A percentile compares a stretch with the other conserved stretches of the same genome.
Evolutionary conservation across 2,113 vertebrate species (phyloP).

Genomic region (Tetraodon nigroviridis): DNA sequence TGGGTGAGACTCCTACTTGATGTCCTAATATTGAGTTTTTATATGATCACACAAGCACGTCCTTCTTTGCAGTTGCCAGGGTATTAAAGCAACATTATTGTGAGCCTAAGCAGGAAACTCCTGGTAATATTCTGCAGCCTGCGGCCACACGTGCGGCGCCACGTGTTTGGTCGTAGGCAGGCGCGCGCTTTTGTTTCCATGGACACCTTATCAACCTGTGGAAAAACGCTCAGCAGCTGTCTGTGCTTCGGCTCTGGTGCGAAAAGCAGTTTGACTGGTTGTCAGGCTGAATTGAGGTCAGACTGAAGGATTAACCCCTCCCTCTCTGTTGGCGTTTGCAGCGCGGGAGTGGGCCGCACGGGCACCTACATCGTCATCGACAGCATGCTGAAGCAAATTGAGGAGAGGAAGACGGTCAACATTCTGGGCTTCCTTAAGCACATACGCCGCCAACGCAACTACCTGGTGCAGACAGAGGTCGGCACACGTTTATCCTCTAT

Average conservation of each 20-base stretch:
- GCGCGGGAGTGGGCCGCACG: slow-evolving; percentile 91
- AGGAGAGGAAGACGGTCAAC: slow-evolving; percentile 90
- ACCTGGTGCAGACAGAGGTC: slow-evolving; percentile 98
- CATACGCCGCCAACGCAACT: slow-evolving; percentile 94
- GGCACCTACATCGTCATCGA: slow-evolving; percentile 95
- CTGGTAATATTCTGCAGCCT: slow-evolving; percentile 31
- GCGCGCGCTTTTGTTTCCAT: no score
- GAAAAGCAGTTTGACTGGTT: no score
- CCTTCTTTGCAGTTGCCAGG: background rate
- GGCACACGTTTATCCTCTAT: background rate
- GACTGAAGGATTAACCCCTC: no score
- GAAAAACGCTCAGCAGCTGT: no score
- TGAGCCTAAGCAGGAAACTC: slow-evolving; percentile 7
- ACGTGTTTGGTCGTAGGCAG: no score
- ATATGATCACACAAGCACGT: no score
- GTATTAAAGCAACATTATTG: slow-evolving; percentile 14
- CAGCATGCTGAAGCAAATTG: slow-evolving; percentile 95
- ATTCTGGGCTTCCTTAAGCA: slow-evolving; percentile 93
- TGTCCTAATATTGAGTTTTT: no score
- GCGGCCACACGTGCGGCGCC: background rate
- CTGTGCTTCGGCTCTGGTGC: no score
- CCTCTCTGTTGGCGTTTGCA: slow-evolving; percentile 44
- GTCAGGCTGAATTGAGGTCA: no score
- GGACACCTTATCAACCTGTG: no score
- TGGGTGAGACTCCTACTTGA: no score